Evolutionary conservation across 2,888 invertebrate genomes (phyloP), one percentile per base, ranked within the genome.

Genomic region (Meloe dianella): DNA sequence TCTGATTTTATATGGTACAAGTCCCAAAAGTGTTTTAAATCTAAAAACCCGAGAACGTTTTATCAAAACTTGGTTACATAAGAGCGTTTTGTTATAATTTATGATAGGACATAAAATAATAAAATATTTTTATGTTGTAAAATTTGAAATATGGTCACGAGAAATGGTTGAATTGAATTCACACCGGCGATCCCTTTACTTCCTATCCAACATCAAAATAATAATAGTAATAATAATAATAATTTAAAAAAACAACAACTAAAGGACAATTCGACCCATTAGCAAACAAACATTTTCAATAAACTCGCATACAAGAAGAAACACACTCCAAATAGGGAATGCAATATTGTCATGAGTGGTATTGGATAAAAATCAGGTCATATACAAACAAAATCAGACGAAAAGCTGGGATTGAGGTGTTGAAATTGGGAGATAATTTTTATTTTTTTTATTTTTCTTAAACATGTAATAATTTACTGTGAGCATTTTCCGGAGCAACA

Each of bases 1-100:
- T 71, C 70, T 71, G 75, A 75, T 77, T 77, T 76, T 72, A 75
- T 74, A 72, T 63, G 71, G 71, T 71, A 68, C 72, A 71, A 71
- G 70, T 77, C 77, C 76, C 74, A 70, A 68, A 76, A 77, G 78
- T 78, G 76, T 78, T 76, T 76, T 77, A 76, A 77, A 78, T 79
- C 76, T 74, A 73, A 74, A 70, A 74, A 75, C 71, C 74, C 74
- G 72, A 70, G 74, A 78, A 75, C 77, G 73, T 75, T 79, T 78
- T 75, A 75, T 75, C 77, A 75, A 75, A 75, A 77, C 71, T 77
- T 75, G 75, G 77, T 77, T 77, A 75, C 76, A 75, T 75, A 77
- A 74, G 75, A 74, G 74, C 74, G 67, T 74, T 75, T 74, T 71
- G 71, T 66, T 66, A 72, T 76, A 75, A 78, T 78, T 77, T 77